Base-by-base conservation (phyloP, 2,888 invertebrate genomes). In the Aspidiotus rigidus region DNA sequence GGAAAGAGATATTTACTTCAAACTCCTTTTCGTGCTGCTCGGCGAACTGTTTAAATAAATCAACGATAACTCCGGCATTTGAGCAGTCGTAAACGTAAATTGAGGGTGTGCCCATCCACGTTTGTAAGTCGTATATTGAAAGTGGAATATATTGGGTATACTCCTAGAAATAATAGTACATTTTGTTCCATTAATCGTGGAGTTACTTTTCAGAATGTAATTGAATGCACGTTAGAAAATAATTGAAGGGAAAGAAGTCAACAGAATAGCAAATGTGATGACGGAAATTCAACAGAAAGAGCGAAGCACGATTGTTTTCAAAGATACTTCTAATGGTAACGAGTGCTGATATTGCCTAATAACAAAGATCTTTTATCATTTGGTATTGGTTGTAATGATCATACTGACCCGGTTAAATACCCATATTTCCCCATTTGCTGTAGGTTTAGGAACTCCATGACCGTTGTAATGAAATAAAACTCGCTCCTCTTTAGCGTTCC, bases 81-180 rank as follows among this genome's bases (percentile, higher is more conserved):
- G 96, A 95, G 81, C 98, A 99, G 80, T 99, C 99, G 80, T 96
- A 99, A 28, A 99, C 97, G 80, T 97, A 99, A 73, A 99, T 95
- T 64, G 97, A 97, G 0, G 99, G 99, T 70, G 93, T 89, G 69
- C 96, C 96, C 96, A 99, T 96, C 99, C 99, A 99, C 60, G 90
- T 88, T 83, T 99, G 98, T 71, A 99, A 83, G 81, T 99, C 99
- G 80, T 94, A 98, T 74, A 99, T 88, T 69, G 97, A 98, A 76
- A 99, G 81, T 60, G 99, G 99, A 80, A 99, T 99, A 83, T 99
- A 99, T 81, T 99, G 98, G 6, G 99, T 99, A 79, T 94, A 99
- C 49, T 88, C 90, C 88, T 94, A 81, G 81, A 72, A 73, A 74
- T 71, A 49, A 28, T 28, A 28, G 28, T 28, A 28, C 28, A 28